Evolutionary conservation across 2,888 invertebrate species (phyloP).

Genomic region (Patella caerulea): DNA sequence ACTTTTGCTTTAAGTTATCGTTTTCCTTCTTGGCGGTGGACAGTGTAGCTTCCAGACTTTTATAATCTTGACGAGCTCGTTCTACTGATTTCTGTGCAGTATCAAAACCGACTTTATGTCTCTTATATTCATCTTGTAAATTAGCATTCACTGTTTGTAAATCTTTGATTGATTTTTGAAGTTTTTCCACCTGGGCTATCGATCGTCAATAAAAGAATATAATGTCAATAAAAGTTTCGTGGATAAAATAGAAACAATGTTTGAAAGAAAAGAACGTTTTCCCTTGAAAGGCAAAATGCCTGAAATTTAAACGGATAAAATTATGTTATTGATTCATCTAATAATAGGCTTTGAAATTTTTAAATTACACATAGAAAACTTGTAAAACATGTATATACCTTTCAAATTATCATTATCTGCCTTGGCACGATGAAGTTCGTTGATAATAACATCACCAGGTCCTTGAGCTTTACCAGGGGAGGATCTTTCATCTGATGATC

Average conservation of each 20-base stretch:
- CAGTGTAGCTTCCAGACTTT: conserved; percentile 51
- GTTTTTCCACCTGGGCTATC: conserved; percentile 46
- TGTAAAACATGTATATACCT: background rate
- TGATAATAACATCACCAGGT: conserved; percentile 55
- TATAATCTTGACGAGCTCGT: conserved; percentile 55
- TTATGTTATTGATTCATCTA: too few species aligned
- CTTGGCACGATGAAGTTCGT: conserved; percentile 54
- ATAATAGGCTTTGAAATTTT: too few species aligned
- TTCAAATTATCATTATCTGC: conserved; percentile 53
- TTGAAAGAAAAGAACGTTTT: too few species aligned
- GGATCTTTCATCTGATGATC: conserved; percentile 44
- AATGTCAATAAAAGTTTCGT: too few species aligned
- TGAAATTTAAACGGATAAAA: too few species aligned
- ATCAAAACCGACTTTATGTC: conserved; percentile 55
- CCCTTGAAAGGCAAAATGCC: too few species aligned
- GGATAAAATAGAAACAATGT: too few species aligned
- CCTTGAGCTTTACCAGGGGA: conserved; percentile 45
- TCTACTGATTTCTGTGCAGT: conserved; percentile 56
- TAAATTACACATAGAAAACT: too few species aligned
- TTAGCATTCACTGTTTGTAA: conserved; percentile 47
- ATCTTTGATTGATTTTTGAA: conserved; percentile 53
- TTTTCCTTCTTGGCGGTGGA: conserved; percentile 54
- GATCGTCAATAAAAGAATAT: too few species aligned
- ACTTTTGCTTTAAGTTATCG: conserved; percentile 57
- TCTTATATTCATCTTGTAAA: conserved; percentile 59